phyloP scores from a whole-genome alignment of 2,888 invertebrate species.

The Globia sparganii region DNA sequence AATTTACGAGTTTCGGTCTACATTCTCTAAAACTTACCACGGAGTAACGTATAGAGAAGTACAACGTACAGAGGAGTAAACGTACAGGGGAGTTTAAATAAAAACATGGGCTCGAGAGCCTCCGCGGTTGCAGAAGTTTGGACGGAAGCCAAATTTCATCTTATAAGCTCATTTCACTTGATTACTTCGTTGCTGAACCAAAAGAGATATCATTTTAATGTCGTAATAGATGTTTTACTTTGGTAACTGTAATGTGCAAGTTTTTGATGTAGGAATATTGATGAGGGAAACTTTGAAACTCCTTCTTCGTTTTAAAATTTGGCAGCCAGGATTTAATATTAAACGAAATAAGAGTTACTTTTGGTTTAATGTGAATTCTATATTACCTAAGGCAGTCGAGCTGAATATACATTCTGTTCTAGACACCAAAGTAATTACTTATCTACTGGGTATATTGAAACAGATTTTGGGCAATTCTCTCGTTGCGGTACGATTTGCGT shows the following conservation, averaged over 20 bases:
- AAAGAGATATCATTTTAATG: constrained; percentile 78
- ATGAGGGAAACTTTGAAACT: constrained; percentile 9
- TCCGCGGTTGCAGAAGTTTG: constrained; percentile 67
- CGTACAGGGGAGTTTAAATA: constrained; percentile 65
- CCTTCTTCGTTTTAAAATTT: not conserved
- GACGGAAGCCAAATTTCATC: constrained; percentile 73
- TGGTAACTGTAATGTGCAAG: constrained; percentile 56
- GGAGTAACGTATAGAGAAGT: constrained; percentile 7
- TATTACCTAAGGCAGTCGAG: not conserved
- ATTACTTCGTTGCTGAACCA: constrained; percentile 77
- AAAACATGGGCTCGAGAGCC: constrained; percentile 62
- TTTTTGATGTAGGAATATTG: constrained; percentile 45
- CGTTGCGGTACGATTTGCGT: not conserved
- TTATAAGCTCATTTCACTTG: constrained; percentile 76
- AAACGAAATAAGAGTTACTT: not conserved
- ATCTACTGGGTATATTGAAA: not conserved
- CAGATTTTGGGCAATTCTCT: not conserved
- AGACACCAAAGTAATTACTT: not conserved
- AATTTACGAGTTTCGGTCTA: constrained; percentile 47
- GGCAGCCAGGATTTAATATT: not conserved
- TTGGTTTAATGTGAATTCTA: not conserved
- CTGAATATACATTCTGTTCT: not conserved
- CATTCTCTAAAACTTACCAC: constrained; percentile 62
- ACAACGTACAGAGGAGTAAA: not conserved
- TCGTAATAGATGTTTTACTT: constrained; percentile 73